These are phyloP conservation scores for Drosophila eohydei DNA, from an alignment of 2,888 invertebrate species.

Conservation along the genomic window DNA sequence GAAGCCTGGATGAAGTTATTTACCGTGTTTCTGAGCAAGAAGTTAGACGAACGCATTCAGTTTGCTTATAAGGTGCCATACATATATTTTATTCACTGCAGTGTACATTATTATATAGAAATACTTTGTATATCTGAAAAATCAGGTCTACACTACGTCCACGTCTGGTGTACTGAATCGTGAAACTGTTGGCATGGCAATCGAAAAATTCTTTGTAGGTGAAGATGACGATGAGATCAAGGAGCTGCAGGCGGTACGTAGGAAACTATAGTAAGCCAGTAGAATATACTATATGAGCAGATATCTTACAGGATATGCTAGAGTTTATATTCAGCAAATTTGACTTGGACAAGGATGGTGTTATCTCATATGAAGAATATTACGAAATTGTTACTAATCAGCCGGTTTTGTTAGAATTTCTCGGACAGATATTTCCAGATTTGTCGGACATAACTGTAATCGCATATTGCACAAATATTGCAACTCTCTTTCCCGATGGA, in stretches of 20 bases:
- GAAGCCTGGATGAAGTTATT: conserved; percentile 89
- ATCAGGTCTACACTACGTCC: conserved; percentile 87
- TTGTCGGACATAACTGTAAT: conserved; percentile 77
- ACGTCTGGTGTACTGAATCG: conserved; percentile 88
- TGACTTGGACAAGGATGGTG: conserved; percentile 91
- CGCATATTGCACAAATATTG: conserved; percentile 80
- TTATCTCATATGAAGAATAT: conserved; percentile 87
- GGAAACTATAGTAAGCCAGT: too few species aligned
- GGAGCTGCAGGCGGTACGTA: conserved; percentile 85
- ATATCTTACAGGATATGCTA: conserved; percentile 87
- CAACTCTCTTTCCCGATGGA: conserved; percentile 35
- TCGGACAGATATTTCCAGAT: conserved; percentile 91
- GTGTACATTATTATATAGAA: background rate
- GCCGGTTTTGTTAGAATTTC: conserved; percentile 89
- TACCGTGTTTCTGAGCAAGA: conserved; percentile 89
- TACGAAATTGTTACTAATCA: conserved; percentile 87
- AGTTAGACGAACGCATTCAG: conserved; percentile 88
- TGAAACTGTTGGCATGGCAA: conserved; percentile 88
- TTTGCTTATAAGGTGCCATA: conserved; percentile 87
- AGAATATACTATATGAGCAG: background rate
- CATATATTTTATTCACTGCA: background rate
- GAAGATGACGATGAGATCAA: conserved; percentile 90
- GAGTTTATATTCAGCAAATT: conserved; percentile 90
- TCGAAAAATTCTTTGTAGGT: conserved; percentile 85
- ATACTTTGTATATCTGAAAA: background rate